Percentiles rank a stretch among this genome's conserved stretches.
phyloP scores from a whole-genome alignment of 2,888 invertebrate species.

The Perizoma affinitatum region DNA sequence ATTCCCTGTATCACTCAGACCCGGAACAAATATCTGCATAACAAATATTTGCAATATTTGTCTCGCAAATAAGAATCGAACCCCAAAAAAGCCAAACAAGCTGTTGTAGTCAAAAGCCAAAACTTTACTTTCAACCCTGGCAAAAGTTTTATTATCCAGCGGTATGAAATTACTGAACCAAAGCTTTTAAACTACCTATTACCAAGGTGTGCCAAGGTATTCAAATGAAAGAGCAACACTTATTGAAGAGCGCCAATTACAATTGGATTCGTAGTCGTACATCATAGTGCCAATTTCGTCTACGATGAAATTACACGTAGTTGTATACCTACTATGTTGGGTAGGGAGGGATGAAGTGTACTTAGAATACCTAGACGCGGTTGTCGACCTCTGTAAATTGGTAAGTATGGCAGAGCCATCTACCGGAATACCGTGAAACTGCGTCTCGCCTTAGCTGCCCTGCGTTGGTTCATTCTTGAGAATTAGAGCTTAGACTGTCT shows the following conservation, averaged over 20 bases:
- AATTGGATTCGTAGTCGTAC: constrained; percentile 15
- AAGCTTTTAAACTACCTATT: too few relatives aligned
- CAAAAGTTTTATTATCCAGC: too few relatives aligned
- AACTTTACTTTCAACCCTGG: too few relatives aligned
- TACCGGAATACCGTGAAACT: constrained; percentile 8
- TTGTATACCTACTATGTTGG: constrained; percentile 1
- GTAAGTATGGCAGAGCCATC: constrained; percentile 17
- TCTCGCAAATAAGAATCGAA: too few relatives aligned
- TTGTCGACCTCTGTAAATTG: constrained; percentile 13
- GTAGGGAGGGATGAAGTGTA: constrained; percentile 1
- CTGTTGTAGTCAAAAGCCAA: too few relatives aligned
- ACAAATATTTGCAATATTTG: too few relatives aligned
- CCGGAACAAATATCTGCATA: too few relatives aligned
- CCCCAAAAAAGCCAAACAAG: too few relatives aligned
- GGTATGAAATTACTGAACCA: too few relatives aligned
- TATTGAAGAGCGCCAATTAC: constrained; percentile 15
- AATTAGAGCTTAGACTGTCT: neutral
- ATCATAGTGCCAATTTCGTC: constrained; percentile 22
- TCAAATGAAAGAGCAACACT: neutral
- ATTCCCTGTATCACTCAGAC: too few relatives aligned
- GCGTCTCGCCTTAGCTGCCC: constrained; percentile 1
- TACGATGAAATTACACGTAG: constrained; percentile 14
- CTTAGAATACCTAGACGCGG: constrained; percentile 6
- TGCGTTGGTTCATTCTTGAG: neutral
- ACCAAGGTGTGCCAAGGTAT: too few relatives aligned